A percentile compares a stretch with the other conserved stretches of the same genome.
Conservation (phyloP, 2,113 vertebrate genomes). For the Chiloscyllium plagiosum region DNA sequence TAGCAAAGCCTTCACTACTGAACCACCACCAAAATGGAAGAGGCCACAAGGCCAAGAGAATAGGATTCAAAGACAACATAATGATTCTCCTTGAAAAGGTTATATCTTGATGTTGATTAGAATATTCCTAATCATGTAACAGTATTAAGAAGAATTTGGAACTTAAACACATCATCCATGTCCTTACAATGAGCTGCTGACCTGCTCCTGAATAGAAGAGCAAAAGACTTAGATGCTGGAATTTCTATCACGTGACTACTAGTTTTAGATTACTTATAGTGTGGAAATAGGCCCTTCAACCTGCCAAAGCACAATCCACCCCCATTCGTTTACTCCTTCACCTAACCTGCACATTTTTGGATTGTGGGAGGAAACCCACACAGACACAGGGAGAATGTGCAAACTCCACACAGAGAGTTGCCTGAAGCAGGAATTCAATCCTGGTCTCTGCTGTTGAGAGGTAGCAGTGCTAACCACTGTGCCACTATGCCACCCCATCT, state of each 20-base stretch:
- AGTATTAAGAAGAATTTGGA: neutral
- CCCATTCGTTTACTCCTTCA: too few relatives aligned
- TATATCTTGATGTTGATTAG: neutral
- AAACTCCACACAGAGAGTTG: too few relatives aligned
- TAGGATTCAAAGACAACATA: neutral
- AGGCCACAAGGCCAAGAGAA: neutral
- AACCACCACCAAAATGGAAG: neutral
- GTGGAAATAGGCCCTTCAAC: too few relatives aligned
- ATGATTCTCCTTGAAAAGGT: neutral
- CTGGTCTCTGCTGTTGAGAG: too few relatives aligned
- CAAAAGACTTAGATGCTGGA: neutral
- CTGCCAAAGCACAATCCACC: too few relatives aligned
- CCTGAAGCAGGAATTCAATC: too few relatives aligned
- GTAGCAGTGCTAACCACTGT: too few relatives aligned
- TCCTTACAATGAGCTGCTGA: neutral
- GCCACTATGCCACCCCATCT: neutral
- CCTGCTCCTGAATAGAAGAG: neutral
- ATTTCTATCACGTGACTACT: neutral
- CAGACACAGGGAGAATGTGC: too few relatives aligned
- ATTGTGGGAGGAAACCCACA: too few relatives aligned
- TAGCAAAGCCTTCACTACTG: neutral
- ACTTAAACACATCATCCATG: neutral
- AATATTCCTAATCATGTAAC: neutral
- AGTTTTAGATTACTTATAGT: too few relatives aligned
- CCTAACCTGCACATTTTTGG: too few relatives aligned